These are phyloP conservation scores for Agrochola lychnidis DNA, from an alignment of 2,888 invertebrate species.

Conservation along the genomic window DNA sequence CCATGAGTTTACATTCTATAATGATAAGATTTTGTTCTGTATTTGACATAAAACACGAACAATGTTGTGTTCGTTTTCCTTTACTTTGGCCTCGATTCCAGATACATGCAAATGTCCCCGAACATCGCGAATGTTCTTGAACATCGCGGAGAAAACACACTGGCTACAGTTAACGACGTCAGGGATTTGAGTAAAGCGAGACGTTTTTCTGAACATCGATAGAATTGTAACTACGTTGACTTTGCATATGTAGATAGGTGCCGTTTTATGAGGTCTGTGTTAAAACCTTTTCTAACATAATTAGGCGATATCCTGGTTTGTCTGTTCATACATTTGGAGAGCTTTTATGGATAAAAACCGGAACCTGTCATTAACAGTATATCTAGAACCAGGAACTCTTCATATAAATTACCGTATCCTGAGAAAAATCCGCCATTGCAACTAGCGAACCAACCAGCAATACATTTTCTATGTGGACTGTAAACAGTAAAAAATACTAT, in stretches of 20 bases:
- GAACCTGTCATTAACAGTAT: neutral
- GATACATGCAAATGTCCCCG: conserved; percentile 44
- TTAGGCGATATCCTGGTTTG: too few relatives aligned
- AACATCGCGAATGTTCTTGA: conserved; percentile 28
- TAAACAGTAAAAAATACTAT: neutral
- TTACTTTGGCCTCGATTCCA: neutral
- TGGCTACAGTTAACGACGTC: conserved; percentile 45
- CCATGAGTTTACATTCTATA: neutral
- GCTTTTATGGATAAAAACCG: neutral
- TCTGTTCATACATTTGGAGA: neutral
- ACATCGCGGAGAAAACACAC: neutral
- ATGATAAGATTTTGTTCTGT: neutral
- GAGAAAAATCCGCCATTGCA: neutral
- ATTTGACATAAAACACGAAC: conserved; percentile 7
- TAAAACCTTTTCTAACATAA: conserved; percentile 15
- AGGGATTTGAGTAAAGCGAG: conserved; percentile 46
- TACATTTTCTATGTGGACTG: neutral
- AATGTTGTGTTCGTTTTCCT: conserved; percentile 2
- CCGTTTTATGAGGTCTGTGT: conserved; percentile 5
- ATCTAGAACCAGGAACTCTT: neutral
- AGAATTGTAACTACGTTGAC: conserved; percentile 29
- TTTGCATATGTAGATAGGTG: conserved; percentile 30
- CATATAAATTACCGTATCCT: neutral
- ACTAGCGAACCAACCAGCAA: neutral
- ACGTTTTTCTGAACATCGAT: conserved; percentile 19